phyloP scores from a whole-genome alignment of 2,888 invertebrate genomes.

The Choristoneura rosaceana region DNA sequence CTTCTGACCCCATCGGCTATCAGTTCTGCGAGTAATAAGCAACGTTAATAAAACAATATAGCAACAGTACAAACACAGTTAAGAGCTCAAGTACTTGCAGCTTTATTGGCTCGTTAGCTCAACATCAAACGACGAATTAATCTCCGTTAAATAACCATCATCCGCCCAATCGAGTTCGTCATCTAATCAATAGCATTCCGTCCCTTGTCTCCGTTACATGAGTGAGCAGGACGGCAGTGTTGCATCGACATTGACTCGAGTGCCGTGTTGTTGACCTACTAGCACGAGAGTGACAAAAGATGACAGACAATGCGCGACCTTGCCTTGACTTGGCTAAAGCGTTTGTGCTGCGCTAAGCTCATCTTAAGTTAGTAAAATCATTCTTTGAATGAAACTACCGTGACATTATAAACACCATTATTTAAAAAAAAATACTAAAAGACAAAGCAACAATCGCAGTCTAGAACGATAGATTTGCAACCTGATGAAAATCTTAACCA shows the following conservation, averaged over 20 bases:
- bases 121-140: conserved; percentile 1
- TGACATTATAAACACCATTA: no score
- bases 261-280: conserved; percentile 39
- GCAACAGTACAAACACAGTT: no score
- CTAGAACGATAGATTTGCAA: no score
- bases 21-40: no score
- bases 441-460: no score
- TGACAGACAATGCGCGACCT: conserved; percentile 57
- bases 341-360: conserved; percentile 1
- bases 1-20: no score
- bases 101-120: neutral
- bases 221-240: conserved; percentile 1
- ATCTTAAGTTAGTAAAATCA: neutral
- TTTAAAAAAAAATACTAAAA: no score
- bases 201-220: neutral
- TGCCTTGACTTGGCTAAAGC: conserved; percentile 36
- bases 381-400: neutral
- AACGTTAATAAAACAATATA: no score
- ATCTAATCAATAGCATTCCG: neutral
- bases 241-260: conserved; percentile 38
- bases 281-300: conserved; percentile 54
- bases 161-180: neutral
- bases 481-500: no score
- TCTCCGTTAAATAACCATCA: conserved; percentile 3
- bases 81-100: neutral